Conservation (phyloP, 2,797 vertebrate species). For the Chelonia mydas region DNA sequence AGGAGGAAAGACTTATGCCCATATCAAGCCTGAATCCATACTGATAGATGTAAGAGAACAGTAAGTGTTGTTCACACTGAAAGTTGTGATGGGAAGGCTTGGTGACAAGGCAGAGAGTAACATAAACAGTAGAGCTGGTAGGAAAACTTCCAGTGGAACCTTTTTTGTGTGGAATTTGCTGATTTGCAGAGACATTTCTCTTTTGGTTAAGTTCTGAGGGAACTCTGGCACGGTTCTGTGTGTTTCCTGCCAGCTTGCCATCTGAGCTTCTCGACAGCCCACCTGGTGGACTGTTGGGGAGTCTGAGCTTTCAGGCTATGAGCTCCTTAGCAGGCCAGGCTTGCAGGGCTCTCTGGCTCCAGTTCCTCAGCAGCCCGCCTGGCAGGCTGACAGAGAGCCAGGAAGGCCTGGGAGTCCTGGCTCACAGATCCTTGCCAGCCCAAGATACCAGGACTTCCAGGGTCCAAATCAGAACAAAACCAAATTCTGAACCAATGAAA, state of each 20-base stretch:
- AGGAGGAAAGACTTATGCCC: not conserved
- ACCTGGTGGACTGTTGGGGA: not conserved
- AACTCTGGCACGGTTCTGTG: not conserved
- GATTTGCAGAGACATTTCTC: not conserved
- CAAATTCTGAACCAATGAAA: not conserved
- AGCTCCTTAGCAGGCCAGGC: not conserved
- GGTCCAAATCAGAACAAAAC: not conserved
- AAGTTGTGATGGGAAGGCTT: not conserved
- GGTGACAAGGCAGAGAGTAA: not conserved
- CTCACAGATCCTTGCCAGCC: not conserved
- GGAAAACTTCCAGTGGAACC: not conserved
- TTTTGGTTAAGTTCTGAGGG: not conserved
- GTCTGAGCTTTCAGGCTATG: not conserved
- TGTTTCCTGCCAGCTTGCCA: not conserved
- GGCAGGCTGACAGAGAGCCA: not conserved
- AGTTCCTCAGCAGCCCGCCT: not conserved
- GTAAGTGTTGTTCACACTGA: not conserved
- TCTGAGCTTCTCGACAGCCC: not conserved
- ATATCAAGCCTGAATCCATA: not conserved
- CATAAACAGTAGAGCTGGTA: not conserved
- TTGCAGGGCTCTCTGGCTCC: not conserved
- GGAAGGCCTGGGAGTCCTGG: not conserved
- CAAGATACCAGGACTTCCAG: not conserved
- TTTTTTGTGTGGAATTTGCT: not conserved
- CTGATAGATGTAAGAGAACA: not conserved